These are phyloP conservation scores for Zaprionus lachaisei DNA, from an alignment of 1,140 invertebrate genomes.

Conservation along the genomic window DNA sequence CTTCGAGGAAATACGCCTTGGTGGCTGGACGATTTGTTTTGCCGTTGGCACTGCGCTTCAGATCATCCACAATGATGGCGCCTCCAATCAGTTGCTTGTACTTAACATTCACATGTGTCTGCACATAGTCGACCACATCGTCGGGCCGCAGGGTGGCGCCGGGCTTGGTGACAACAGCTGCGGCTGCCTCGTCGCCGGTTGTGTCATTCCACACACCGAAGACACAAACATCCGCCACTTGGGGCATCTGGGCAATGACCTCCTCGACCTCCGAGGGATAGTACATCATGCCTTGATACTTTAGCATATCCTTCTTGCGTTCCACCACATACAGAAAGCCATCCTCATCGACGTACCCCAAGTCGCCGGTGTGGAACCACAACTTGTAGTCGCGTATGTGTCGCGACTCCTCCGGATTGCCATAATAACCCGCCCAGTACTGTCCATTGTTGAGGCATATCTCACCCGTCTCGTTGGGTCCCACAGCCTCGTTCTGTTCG, in stretches of 20 bases:
- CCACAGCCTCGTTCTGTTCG: conserved; percentile 34
- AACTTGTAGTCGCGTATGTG: conserved; percentile 86
- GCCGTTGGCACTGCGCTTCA: conserved; percentile 19
- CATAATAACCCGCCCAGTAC: conserved; percentile 82
- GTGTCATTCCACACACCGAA: conserved; percentile 47
- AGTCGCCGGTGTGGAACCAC: conserved; percentile 90
- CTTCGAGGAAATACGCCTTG: conserved; percentile 21
- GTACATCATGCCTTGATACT: conserved; percentile 85
- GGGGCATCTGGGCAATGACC: conserved; percentile 35
- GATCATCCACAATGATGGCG: conserved; percentile 86
- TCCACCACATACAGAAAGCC: conserved; percentile 88
- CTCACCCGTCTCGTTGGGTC: conserved; percentile 72
- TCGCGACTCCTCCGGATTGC: conserved; percentile 86
- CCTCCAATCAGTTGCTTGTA: conserved; percentile 86
- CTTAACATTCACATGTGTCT: conserved; percentile 72
- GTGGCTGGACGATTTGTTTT: conserved; percentile 28
- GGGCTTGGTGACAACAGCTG: conserved; percentile 30
- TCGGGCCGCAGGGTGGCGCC: conserved; percentile 24
- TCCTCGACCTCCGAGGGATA: conserved; percentile 54
- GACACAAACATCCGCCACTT: conserved; percentile 53
- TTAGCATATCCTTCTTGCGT: conserved; percentile 90
- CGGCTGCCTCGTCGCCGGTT: conserved; percentile 46
- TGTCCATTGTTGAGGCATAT: conserved; percentile 67
- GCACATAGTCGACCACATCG: conserved; percentile 48
- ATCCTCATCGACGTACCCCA: conserved; percentile 88